These are phyloP conservation scores for Diarsia rubi DNA, from an alignment of 2,888 invertebrate genomes.

Conservation along the genomic window DNA sequence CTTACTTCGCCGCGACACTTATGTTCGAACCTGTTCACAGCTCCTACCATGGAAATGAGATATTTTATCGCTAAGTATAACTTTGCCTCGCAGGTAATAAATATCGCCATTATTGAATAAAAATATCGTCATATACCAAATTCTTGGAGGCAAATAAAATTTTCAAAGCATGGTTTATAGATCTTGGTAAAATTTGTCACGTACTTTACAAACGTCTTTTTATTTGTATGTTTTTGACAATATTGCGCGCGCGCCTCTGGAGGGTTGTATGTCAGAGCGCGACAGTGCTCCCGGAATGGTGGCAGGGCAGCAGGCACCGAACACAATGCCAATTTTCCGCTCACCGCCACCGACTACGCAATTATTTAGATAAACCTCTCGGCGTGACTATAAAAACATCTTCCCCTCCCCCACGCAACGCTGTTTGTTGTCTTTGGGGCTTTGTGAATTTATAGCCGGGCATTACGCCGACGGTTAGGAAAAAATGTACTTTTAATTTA, in stretches of 20 bases:
- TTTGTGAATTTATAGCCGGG: constrained; percentile 88
- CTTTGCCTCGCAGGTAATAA: constrained; percentile 72
- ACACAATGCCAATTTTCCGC: constrained; percentile 90
- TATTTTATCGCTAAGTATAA: constrained; percentile 74
- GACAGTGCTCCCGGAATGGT: constrained; percentile 60
- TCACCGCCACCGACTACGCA: constrained; percentile 90
- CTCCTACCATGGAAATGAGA: constrained; percentile 68
- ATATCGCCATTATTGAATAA: constrained; percentile 76
- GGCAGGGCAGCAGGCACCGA: constrained; percentile 64
- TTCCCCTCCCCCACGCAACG: constrained; percentile 84
- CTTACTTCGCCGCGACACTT: constrained; percentile 59
- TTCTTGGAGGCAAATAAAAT: constrained; percentile 63
- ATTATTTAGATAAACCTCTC: constrained; percentile 91
- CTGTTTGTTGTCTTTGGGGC: constrained; percentile 90
- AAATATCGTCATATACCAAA: constrained; percentile 74
- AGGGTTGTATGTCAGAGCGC: constrained; percentile 64
- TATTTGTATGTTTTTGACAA: constrained; percentile 55
- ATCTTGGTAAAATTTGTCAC: constrained; percentile 25
- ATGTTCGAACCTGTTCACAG: constrained; percentile 71
- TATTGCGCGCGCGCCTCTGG: constrained; percentile 69
- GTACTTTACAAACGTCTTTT: constrained; percentile 23
- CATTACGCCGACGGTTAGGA: constrained; percentile 89
- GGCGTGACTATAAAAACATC: constrained; percentile 91
- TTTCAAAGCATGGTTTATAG: constrained; percentile 59
- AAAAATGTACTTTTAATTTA: constrained; percentile 91